A percentile compares a stretch with the other conserved stretches of the same genome.
Evolutionary conservation across 2,113 vertebrate genomes (phyloP).

Genomic region (Hippocampus guttulatus): DNA sequence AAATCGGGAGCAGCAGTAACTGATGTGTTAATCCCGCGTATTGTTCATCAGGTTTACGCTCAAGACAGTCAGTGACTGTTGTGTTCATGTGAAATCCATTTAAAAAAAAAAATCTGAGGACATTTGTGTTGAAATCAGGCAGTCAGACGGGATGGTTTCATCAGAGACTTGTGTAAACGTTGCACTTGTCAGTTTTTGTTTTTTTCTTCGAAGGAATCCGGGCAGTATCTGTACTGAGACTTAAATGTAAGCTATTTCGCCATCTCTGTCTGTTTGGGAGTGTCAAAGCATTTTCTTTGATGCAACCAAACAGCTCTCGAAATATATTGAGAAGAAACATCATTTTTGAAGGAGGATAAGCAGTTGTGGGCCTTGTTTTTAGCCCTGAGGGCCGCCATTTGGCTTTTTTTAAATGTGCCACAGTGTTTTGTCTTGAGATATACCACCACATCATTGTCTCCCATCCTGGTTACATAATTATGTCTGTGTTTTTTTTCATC

Average conservation of each 20-base stretch:
- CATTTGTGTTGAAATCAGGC: background rate
- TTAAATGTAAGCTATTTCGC: slow-evolving; percentile 25
- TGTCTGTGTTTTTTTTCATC: slow-evolving; percentile 19
- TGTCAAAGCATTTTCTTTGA: slow-evolving; percentile 33
- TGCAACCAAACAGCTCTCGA: slow-evolving; percentile 44
- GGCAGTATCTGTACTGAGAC: background rate
- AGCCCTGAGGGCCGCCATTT: background rate
- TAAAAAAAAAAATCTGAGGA: background rate
- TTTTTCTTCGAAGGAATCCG: too few relatives aligned
- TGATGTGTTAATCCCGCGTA: background rate
- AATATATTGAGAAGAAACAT: slow-evolving; percentile 18
- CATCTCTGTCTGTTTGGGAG: background rate
- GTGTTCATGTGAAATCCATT: background rate
- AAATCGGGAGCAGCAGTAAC: background rate
- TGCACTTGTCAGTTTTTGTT: background rate
- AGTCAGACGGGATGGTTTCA: background rate
- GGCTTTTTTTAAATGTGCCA: background rate
- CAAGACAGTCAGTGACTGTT: background rate
- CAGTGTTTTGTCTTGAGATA: slow-evolving; percentile 24
- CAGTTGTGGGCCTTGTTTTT: slow-evolving; percentile 11
- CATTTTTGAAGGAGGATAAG: slow-evolving; percentile 35
- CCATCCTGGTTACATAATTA: background rate
- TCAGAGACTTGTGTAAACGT: background rate
- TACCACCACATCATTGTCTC: slow-evolving; percentile 11
- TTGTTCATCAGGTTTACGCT: background rate